phyloP scores from a whole-genome alignment of 2,113 vertebrate species.

The Eurystomus gularis region DNA sequence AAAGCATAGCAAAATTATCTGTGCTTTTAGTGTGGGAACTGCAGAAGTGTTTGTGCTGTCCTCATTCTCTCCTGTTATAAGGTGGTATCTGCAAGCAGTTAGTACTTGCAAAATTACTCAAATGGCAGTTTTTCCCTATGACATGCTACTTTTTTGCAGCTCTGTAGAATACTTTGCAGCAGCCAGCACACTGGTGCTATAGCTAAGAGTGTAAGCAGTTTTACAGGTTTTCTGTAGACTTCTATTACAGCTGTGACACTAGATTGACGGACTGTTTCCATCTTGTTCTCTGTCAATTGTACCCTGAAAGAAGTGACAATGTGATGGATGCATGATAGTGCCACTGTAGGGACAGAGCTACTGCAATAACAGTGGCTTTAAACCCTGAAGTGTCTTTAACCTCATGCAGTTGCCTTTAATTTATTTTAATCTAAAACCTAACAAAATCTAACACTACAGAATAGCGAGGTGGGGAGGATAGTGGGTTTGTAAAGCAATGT shows the following conservation, averaged over 20 bases:
- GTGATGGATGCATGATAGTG: slow-evolving; percentile 74
- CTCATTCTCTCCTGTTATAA: background rate
- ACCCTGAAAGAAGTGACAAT: slow-evolving; percentile 71
- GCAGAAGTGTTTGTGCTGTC: background rate
- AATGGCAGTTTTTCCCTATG: slow-evolving; percentile 45
- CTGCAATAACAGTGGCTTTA: slow-evolving; percentile 61
- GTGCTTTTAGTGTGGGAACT: background rate
- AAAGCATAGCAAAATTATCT: background rate
- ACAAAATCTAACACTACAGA: slow-evolving; percentile 6
- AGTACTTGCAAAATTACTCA: background rate
- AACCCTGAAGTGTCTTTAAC: slow-evolving; percentile 32
- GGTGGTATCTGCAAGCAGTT: background rate
- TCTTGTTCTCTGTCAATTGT: slow-evolving; percentile 79
- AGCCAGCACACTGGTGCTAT: slow-evolving; percentile 36
- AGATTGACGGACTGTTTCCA: slow-evolving; percentile 80
- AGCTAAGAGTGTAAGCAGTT: slow-evolving; percentile 66
- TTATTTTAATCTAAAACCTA: slow-evolving; percentile 63
- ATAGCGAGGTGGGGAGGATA: background rate
- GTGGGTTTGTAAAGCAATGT: background rate
- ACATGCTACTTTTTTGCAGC: slow-evolving; percentile 54
- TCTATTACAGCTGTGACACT: slow-evolving; percentile 78
- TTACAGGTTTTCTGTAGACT: slow-evolving; percentile 76
- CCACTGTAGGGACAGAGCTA: slow-evolving; percentile 50
- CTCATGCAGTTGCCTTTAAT: slow-evolving; percentile 51
- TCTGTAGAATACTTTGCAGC: slow-evolving; percentile 55